Evolutionary conservation across 2,113 vertebrate genomes (phyloP), one percentile per base, ranked within the genome.

Genomic region (Epinephelus fuscoguttatus): DNA sequence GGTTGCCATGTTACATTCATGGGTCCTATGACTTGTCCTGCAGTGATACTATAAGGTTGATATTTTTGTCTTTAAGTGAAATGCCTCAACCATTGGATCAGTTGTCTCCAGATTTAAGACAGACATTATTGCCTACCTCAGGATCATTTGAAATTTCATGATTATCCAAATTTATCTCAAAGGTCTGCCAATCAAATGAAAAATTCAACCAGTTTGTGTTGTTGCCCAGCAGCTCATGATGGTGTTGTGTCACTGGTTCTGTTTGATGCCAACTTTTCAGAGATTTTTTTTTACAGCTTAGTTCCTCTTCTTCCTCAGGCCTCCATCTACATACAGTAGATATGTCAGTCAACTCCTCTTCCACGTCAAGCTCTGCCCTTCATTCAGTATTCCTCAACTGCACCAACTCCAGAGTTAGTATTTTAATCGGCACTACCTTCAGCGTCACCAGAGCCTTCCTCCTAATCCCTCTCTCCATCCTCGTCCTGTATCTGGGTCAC

Each of bases 351-450:
- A 33, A 21, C 49, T 69, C 66, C 27, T 52, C 19, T 15, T 73
- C 23, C 6, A 2, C 23, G 10, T 19, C 23, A 11, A 40, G 37
- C 13, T 40, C 19, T 30, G 55, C 52, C 5, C 40, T 45, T 23
- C 5, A 23, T 23, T 64, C 37, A 19, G 49, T 4, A 30, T 2
- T 21, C 23, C 30, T 12, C n/a, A 3, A 12, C 4, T 37, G 33
- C 33, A 7, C 6, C 33, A 1, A 1, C 62, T 47, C 15, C 11
- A 11, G 2, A 13, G 3, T 13, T n/a, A 5, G 30, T 19, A 0
- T 12, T 27, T 30, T 18, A 10, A 45, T 40, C 2, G 1, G 1
- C 2, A 1, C 4, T n/a, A 18, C 60, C 33, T 40, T 40, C 4
- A 21, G 2, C 4, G 4, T 14, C n/a, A 13, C 45, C 18, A 17